Evolutionary conservation across 1,140 invertebrate species (phyloP).

Genomic region (Calycopis cecrops): DNA sequence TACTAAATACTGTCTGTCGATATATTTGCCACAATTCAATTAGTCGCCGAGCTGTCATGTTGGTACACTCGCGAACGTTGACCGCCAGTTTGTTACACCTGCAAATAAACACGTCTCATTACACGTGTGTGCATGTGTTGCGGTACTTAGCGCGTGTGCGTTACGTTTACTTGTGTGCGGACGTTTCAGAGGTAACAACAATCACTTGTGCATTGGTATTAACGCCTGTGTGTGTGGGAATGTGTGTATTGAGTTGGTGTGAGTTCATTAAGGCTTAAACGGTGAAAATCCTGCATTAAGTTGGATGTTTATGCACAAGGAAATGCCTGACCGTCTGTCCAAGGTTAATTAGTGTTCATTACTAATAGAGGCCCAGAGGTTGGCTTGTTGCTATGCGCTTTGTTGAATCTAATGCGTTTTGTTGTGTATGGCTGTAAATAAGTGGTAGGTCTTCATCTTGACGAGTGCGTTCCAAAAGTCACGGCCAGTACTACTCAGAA

Average conservation of each 20-base stretch:
- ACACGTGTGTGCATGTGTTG: slow-evolving; percentile 24
- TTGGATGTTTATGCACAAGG: slow-evolving; percentile 28
- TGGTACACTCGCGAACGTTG: slow-evolving; percentile 35
- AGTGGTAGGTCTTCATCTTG: too few species aligned
- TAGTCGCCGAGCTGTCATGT: slow-evolving; percentile 11
- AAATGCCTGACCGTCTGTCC: slow-evolving; percentile 23
- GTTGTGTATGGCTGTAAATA: too few species aligned
- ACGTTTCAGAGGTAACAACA: too few species aligned
- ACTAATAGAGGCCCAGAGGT: slow-evolving; percentile 14
- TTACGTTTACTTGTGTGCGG: background rate
- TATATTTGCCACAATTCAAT: too few species aligned
- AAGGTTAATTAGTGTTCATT: slow-evolving; percentile 27
- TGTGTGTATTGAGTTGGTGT: slow-evolving; percentile 32
- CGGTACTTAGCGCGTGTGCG: slow-evolving; percentile 7
- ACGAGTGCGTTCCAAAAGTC: too few species aligned
- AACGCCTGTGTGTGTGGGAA: background rate
- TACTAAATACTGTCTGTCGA: too few species aligned
- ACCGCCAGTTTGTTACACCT: slow-evolving; percentile 61
- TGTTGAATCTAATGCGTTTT: background rate
- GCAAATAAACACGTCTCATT: slow-evolving; percentile 45
- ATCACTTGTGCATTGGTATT: too few species aligned
- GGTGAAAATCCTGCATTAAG: slow-evolving; percentile 28
- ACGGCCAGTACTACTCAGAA: too few species aligned
- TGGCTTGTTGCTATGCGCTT: slow-evolving; percentile 2
- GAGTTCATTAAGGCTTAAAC: slow-evolving; percentile 39